Evolutionary conservation across 2,888 invertebrate genomes (phyloP), one percentile per base, ranked within the genome.

Genomic region (Eupithecia pulchellata): DNA sequence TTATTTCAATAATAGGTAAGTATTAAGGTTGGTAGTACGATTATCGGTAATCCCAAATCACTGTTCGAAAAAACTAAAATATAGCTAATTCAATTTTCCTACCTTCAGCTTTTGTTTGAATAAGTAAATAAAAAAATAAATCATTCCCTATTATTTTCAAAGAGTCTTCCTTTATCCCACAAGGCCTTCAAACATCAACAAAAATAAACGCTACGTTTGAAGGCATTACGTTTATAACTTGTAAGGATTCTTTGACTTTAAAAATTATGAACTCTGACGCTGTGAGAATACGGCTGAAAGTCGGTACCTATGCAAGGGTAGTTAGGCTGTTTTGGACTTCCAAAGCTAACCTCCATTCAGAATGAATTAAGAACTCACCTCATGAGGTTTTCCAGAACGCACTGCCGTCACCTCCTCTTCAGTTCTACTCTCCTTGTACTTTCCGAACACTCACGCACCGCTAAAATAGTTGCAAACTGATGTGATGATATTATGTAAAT

Each of bases 361-460:
- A 62, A 74, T 73, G 71, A 77, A 75, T 77, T 75, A 75, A 72
- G 66, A 77, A 74, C 69, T 76, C 71, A 66, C 78, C 78, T 78
- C 73, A 30, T 55, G 55, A 72, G 58, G 62, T 64, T 68, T 72
- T 71, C 64, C 60, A 74, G 25, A 57, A 66, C 52, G 32, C 64
- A 62, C 60, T 70, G 58, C 61, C 32, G 52, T 57, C 47, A 58
- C 63, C 68, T 69, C 36, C 66, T 71, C n/a, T 47, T 62, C 17
- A 42, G 25, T 63, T 29, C 55, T 71, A 62, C 13, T n/a, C 29
- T 55, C 69, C 70, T 70, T 66, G 66, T 77, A 66, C 66, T 27
- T 64, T 67, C 55, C 57, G 39, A 13, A 32, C 13, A 73, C 62
- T 0, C 36, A 32, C 29, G 66, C 71, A 70, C 66, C 27, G 52